Conservation (phyloP, 2,113 vertebrate species). For the Oxyura jamaicensis region DNA sequence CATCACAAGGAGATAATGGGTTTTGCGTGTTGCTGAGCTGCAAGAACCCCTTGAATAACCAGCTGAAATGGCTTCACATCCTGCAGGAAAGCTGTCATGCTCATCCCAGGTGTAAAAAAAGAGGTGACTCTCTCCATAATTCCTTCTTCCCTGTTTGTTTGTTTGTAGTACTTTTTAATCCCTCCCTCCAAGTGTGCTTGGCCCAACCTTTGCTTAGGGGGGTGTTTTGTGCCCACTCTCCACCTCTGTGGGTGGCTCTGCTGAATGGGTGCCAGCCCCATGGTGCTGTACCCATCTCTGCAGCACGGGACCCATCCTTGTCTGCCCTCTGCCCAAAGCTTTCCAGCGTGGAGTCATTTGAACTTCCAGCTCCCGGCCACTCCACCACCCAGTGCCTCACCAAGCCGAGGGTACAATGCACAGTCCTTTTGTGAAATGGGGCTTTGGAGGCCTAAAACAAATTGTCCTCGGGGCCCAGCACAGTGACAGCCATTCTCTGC, state of each 20-base stretch:
- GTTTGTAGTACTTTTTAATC: too few relatives aligned
- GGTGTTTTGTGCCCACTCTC: background rate
- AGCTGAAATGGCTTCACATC: background rate
- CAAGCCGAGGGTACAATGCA: background rate
- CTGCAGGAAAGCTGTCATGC: background rate
- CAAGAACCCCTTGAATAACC: background rate
- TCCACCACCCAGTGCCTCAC: background rate
- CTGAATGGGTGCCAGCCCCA: background rate
- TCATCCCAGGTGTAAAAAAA: background rate
- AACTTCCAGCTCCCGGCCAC: background rate
- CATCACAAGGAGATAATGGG: accelerated
- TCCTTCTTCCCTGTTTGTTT: background rate
- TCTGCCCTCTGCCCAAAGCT: background rate
- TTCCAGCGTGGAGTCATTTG: background rate
- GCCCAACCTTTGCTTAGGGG: accelerated
- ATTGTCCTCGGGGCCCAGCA: background rate
- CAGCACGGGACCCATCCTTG: accelerated
- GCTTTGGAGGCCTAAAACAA: constrained; percentile 55
- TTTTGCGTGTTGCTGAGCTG: background rate
- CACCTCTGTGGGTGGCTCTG: background rate
- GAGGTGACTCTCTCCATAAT: background rate
- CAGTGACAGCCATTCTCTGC: constrained; percentile 18
- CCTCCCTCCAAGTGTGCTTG: background rate
- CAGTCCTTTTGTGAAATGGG: background rate
- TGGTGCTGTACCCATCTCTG: accelerated